These are phyloP conservation scores for Sebastiscus tertius DNA, from an alignment of 2,797 vertebrate species.

Conservation along the genomic window DNA sequence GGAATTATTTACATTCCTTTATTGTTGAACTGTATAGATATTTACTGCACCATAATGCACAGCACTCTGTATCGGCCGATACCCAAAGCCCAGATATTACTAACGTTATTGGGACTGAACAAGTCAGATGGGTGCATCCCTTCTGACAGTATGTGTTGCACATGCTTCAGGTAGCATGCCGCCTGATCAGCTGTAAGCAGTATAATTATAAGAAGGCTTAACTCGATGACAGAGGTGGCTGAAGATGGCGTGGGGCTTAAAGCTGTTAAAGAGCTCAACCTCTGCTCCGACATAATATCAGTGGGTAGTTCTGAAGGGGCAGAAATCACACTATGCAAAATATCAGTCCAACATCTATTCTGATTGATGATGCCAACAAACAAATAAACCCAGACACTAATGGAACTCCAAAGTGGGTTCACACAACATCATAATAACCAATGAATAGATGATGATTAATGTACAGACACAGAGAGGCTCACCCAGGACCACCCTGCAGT, in stretches of 20 bases:
- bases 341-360: background rate
- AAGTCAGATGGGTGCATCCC: too few species aligned
- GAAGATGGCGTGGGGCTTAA: slow-evolving; percentile 40
- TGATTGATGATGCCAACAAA: background rate
- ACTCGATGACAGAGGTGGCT: slow-evolving; percentile 24
- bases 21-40: background rate
- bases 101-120: too few species aligned
- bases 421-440: background rate
- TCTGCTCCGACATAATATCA: slow-evolving; percentile 21
- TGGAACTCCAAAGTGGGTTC: background rate
- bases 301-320: background rate
- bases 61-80: background rate
- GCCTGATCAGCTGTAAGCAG: slow-evolving; percentile 33
- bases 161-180: background rate
- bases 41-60: background rate
- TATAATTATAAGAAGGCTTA: slow-evolving; percentile 59
- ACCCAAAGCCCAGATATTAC: too few species aligned
- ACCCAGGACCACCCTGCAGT: slow-evolving; percentile 95
- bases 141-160: background rate
- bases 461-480: slow-evolving; percentile 54
- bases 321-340: background rate
- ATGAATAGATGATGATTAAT: background rate
- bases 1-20: background rate
- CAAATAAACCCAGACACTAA: background rate
- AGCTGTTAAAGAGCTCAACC: slow-evolving; percentile 60